phyloP scores from a whole-genome alignment of 2,113 vertebrate genomes.

The Gymnocephalus cernua region DNA sequence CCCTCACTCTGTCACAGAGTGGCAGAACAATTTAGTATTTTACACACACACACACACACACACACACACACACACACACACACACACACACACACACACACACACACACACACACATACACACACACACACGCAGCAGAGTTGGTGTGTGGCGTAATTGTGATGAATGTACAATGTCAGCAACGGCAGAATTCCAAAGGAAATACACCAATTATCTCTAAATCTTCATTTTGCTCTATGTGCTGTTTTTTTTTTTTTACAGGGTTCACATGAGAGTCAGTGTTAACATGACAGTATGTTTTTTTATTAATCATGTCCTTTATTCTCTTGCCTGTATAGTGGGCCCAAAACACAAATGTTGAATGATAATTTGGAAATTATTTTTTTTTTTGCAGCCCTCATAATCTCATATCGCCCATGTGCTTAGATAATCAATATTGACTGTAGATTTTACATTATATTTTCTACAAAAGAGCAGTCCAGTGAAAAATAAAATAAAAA shows the following conservation, averaged over 20 bases:
- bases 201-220: conserved; percentile 25
- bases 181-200: conserved; percentile 29
- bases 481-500: background rate
- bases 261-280: background rate
- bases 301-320: background rate
- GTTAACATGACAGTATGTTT: background rate
- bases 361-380: too few relatives aligned
- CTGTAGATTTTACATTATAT: background rate
- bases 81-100: conserved; percentile 10
- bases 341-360: too few relatives aligned
- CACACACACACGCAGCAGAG: conserved; percentile 8
- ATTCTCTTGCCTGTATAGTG: background rate
- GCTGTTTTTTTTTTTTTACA: conserved; percentile 1
- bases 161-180: conserved; percentile 24
- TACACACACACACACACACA: conserved; percentile 10
- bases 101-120: conserved; percentile 8
- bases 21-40: background rate
- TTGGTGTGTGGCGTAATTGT: background rate
- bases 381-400: background rate
- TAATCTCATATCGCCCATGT: background rate
- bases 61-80: conserved; percentile 13
- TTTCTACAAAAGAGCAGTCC: background rate
- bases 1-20: background rate
- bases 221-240: conserved; percentile 5
- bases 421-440: background rate